Evolutionary conservation across 2,888 invertebrate genomes (phyloP).

Genomic region (Rugalucina vietnamica): DNA sequence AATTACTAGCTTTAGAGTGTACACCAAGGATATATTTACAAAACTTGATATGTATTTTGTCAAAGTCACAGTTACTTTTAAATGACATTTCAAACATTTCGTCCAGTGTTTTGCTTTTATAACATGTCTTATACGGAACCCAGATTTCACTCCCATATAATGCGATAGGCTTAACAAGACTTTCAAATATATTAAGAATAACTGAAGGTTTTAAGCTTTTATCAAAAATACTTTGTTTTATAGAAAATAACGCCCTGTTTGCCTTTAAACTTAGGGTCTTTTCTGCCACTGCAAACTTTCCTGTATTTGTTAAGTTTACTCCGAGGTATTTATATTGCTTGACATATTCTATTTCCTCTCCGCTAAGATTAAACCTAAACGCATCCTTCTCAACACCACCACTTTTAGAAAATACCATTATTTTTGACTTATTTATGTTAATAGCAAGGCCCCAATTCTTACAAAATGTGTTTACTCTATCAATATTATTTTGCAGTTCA

Average conservation of each 20-base stretch:
- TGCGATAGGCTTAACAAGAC: not conserved
- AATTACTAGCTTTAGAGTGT: not conserved
- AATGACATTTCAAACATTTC: not conserved
- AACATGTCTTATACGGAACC: too few species aligned
- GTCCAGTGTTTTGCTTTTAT: not conserved
- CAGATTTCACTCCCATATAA: not conserved
- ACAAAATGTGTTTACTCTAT: not conserved
- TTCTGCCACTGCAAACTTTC: not conserved
- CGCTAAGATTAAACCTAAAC: not conserved
- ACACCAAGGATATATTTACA: not conserved
- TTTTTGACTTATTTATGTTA: not conserved
- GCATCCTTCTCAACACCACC: not conserved
- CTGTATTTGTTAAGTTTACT: not conserved
- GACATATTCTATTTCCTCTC: not conserved
- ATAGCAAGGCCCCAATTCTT: not conserved
- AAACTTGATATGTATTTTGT: not conserved
- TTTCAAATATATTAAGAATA: not conserved
- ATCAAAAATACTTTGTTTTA: not conserved
- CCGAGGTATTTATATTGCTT: constrained; percentile 8
- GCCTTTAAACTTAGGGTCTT: not conserved
- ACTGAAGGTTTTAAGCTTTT: not conserved
- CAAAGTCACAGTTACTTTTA: not conserved
- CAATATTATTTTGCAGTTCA: not conserved
- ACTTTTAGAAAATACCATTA: not conserved
- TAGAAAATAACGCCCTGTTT: constrained; percentile 7